phyloP scores from a whole-genome alignment of 2,113 vertebrate species.

The Alligator sinensis region DNA sequence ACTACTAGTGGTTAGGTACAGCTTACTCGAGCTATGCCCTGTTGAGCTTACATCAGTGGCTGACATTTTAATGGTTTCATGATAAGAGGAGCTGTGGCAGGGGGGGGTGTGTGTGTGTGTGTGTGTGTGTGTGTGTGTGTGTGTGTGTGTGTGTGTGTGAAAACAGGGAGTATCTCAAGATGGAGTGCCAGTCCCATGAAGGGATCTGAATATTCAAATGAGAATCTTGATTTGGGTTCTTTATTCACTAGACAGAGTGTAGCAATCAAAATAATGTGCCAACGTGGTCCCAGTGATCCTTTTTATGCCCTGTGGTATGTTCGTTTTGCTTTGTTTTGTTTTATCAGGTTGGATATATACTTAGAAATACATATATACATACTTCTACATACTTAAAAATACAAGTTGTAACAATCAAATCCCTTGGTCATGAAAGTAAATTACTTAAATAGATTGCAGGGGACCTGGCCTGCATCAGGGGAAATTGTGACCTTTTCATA shows the following conservation, averaged over 20 bases:
- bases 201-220: fast-evolving
- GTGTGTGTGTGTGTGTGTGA: background rate
- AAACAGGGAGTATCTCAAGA: background rate
- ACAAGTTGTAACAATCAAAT: background rate
- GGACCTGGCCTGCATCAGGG: background rate
- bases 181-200: background rate
- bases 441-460: background rate
- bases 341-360: background rate
- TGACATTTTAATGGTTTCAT: background rate
- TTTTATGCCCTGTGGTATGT: background rate
- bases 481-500: background rate
- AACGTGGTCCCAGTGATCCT: slow-evolving; percentile 9
- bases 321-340: background rate
- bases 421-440: background rate
- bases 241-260: background rate
- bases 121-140: background rate
- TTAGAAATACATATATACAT: too few species aligned
- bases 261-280: slow-evolving; percentile 15
- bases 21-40: background rate
- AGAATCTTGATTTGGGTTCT: background rate
- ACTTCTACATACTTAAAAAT: background rate
- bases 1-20: background rate
- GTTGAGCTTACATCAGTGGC: background rate
- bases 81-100: background rate
- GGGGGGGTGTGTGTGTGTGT: too few species aligned